These are phyloP conservation scores for Garra rufa DNA, from an alignment of 2,113 vertebrate species.

Conservation along the genomic window DNA sequence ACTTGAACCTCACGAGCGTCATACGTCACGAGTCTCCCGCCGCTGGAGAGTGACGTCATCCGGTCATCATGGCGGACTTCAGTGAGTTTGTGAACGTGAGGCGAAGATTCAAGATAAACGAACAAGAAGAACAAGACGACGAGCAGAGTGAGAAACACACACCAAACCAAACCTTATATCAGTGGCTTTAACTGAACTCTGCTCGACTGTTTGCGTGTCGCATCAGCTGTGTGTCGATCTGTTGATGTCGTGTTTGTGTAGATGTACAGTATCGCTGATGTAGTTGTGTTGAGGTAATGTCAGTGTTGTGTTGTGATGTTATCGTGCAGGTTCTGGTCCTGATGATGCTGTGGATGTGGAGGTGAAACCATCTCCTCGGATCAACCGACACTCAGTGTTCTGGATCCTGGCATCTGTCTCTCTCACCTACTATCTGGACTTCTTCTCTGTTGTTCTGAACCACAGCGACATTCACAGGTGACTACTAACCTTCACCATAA, in stretches of 20 bases:
- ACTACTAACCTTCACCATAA: not conserved
- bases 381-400: constrained; percentile 91
- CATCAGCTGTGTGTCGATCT: not conserved
- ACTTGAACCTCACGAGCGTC: not conserved
- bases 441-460: constrained; percentile 83
- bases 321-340: not conserved
- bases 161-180: not conserved
- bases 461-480: constrained; percentile 85
- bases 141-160: constrained; percentile 72
- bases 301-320: not conserved
- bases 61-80: not conserved
- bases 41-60: constrained; percentile 4
- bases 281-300: not conserved
- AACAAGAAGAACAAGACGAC: constrained; percentile 57
- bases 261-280: not conserved
- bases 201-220: not conserved
- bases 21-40: not conserved
- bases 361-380: constrained; percentile 80
- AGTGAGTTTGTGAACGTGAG: not conserved
- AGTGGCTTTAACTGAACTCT: not conserved
- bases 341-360: constrained; percentile 78
- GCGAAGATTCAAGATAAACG: constrained; percentile 73
- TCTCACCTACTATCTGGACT: constrained; percentile 92
- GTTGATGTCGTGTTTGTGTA: not conserved
- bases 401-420: constrained; percentile 89